These are phyloP conservation scores for Bombylius discolor DNA, from an alignment of 2,888 invertebrate genomes.

Conservation along the genomic window DNA sequence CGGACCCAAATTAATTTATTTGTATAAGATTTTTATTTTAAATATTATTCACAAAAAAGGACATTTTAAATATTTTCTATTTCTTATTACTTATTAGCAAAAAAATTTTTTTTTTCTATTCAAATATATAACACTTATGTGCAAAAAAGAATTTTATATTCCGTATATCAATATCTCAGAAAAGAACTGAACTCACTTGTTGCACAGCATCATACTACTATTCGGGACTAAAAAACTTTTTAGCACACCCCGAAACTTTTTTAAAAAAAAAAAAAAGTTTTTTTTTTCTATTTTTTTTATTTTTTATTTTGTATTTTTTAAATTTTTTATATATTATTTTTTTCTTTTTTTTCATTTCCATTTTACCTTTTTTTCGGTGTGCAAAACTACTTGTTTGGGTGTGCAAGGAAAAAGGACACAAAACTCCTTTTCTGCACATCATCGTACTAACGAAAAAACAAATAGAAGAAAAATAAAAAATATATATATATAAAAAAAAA, in stretches of 20 bases:
- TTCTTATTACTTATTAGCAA: too few species aligned
- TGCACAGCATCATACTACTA: constrained; percentile 32
- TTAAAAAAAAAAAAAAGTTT: constrained; percentile 22
- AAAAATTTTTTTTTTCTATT: too few species aligned
- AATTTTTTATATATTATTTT: constrained; percentile 26
- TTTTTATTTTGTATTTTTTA: constrained; percentile 20
- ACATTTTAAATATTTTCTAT: too few species aligned
- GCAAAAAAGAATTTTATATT: too few species aligned
- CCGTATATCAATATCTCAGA: constrained; percentile 21
- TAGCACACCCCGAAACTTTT: constrained; percentile 36
- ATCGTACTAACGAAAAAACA: background rate
- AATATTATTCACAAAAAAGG: too few species aligned
- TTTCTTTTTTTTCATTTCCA: constrained; percentile 16
- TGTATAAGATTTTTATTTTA: too few species aligned
- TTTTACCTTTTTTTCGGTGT: constrained; percentile 17
- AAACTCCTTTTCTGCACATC: constrained; percentile 13
- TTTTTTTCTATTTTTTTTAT: constrained; percentile 15
- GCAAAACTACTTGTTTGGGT: constrained; percentile 23
- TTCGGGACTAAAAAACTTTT: constrained; percentile 25
- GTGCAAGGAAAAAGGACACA: constrained; percentile 20
- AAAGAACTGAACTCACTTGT: constrained; percentile 38
- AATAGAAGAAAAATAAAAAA: background rate
- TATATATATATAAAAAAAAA: background rate
- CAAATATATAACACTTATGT: too few species aligned
- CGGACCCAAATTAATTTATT: too few species aligned